Evolutionary conservation across 2,797 vertebrate genomes (phyloP).

Genomic region (Chromobotia macracanthus): DNA sequence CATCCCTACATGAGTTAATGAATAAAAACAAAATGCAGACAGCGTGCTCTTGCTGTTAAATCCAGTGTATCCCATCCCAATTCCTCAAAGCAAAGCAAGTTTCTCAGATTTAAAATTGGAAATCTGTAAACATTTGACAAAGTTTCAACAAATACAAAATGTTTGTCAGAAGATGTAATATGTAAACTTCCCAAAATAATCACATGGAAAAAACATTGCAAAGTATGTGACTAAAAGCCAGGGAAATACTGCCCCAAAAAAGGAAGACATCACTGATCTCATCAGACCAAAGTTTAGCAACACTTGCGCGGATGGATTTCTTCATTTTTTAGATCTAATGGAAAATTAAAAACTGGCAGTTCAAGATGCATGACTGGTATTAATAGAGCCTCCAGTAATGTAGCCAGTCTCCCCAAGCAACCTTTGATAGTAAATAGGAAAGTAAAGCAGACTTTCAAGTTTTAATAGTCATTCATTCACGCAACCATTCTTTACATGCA

Average conservation of each 20-base stretch:
- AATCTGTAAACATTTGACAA: neutral
- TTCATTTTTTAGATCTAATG: neutral
- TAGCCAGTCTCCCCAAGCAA: neutral
- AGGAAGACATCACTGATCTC: neutral
- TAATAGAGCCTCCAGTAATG: neutral
- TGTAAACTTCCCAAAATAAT: too few species aligned
- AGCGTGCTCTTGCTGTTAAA: too few species aligned
- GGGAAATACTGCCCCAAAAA: too few species aligned
- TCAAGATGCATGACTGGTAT: neutral
- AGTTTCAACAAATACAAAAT: neutral
- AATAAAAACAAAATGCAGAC: too few species aligned
- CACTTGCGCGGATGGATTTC: neutral
- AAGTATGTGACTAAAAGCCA: too few species aligned
- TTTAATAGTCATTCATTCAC: neutral
- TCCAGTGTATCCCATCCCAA: neutral
- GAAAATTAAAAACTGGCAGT: neutral
- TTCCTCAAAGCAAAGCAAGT: neutral
- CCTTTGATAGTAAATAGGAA: constrained; percentile 13
- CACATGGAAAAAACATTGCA: too few species aligned
- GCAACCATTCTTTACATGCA: neutral
- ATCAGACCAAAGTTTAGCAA: neutral
- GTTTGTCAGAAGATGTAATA: neutral
- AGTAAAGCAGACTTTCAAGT: constrained; percentile 1
- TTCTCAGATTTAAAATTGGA: neutral
- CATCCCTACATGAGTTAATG: too few species aligned